Percentiles rank a stretch among this genome's conserved stretches.
phyloP scores from a whole-genome alignment of 2,797 vertebrate genomes.

The Thamnophis elegans region DNA sequence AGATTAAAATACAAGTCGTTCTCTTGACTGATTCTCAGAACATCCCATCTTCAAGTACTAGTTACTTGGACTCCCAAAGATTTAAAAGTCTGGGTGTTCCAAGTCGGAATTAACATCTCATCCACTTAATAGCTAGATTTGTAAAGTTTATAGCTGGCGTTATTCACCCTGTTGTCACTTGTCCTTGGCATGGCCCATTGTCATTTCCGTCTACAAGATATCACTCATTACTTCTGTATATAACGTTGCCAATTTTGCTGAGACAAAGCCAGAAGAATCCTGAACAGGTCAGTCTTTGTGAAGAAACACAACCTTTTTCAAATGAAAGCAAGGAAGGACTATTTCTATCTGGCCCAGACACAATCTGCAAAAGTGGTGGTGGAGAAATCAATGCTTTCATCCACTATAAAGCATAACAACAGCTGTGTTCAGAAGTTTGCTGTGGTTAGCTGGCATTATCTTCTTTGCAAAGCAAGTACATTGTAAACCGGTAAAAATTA shows the following conservation, averaged over 20 bases:
- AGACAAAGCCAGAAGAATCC: conserved; percentile 20
- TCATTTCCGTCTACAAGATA: conserved; percentile 17
- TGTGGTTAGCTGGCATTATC: conserved; percentile 59
- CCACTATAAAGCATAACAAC: conserved; percentile 49
- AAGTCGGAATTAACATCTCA: neutral
- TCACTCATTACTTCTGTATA: conserved; percentile 13
- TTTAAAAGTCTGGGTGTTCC: neutral
- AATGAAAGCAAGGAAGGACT: conserved; percentile 30
- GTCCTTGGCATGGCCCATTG: neutral
- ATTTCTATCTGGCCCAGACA: conserved; percentile 43
- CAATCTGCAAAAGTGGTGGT: conserved; percentile 15
- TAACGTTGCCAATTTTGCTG: conserved; percentile 31
- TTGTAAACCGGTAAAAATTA: conserved; percentile 77
- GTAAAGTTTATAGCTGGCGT: neutral
- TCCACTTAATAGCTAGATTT: neutral
- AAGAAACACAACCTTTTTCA: conserved; percentile 20
- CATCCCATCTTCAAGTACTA: neutral
- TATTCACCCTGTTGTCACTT: neutral
- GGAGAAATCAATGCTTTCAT: conserved; percentile 49
- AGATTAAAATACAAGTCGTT: neutral
- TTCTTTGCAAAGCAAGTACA: conserved; percentile 48
- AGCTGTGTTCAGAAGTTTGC: conserved; percentile 61
- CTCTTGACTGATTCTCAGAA: neutral
- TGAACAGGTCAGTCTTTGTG: conserved; percentile 54
- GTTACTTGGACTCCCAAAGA: neutral